These are phyloP conservation scores for Pachliopta kotzebuea DNA, from an alignment of 2,888 invertebrate genomes.

Conservation along the genomic window DNA sequence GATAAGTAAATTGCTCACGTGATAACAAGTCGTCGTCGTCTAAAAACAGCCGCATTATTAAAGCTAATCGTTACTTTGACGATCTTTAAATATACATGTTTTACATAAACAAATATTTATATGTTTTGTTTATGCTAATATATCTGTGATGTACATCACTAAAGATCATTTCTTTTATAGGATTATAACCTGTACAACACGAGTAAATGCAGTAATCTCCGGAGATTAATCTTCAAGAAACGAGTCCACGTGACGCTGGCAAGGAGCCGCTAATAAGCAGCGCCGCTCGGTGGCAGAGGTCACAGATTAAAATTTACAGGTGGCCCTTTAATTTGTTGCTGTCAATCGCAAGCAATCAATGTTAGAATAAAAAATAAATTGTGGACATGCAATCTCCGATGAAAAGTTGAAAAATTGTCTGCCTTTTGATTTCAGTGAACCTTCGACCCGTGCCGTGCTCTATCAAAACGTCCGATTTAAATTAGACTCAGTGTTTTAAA, in stretches of 20 bases:
- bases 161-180: slow-evolving; percentile 13
- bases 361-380: slow-evolving; percentile 19
- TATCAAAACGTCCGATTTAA: slow-evolving; percentile 18
- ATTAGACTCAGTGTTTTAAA: neutral
- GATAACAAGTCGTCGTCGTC: neutral
- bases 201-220: slow-evolving; percentile 27
- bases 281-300: slow-evolving; percentile 23
- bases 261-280: slow-evolving; percentile 23
- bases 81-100: too few relatives aligned
- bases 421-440: slow-evolving; percentile 21
- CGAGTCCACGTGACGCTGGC: slow-evolving; percentile 16
- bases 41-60: neutral
- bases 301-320: slow-evolving; percentile 31
- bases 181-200: slow-evolving; percentile 25
- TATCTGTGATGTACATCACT: slow-evolving; percentile 10
- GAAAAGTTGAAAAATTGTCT: slow-evolving; percentile 24
- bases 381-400: slow-evolving; percentile 19
- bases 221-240: slow-evolving; percentile 24
- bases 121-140: too few relatives aligned
- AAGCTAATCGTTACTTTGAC: too few relatives aligned
- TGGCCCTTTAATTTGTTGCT: slow-evolving; percentile 30
- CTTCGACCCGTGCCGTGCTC: slow-evolving; percentile 1
- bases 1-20: neutral
- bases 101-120: too few relatives aligned
- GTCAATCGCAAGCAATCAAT: slow-evolving; percentile 23